phyloP scores from a whole-genome alignment of 2,888 invertebrate species.

The Eugnorisma glareosa region DNA sequence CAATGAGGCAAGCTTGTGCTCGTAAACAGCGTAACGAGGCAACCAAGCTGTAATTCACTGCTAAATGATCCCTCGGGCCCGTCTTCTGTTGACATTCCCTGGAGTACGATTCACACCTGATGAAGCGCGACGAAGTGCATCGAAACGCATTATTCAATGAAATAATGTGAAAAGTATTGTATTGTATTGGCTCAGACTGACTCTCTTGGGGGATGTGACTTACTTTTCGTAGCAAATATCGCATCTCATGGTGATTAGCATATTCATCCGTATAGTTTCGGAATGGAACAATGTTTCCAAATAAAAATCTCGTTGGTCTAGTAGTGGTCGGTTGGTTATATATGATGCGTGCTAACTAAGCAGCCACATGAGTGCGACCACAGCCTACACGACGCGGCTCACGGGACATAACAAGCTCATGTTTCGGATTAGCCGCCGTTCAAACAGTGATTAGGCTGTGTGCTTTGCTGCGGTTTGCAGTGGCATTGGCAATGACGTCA shows the following conservation, averaged over 20 bases:
- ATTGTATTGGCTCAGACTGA: neutral
- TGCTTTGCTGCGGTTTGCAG: slow-evolving; percentile 37
- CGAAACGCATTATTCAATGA: neutral
- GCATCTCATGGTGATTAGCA: neutral
- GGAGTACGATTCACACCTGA: slow-evolving; percentile 27
- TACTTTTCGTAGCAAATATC: neutral
- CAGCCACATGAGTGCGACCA: slow-evolving; percentile 48
- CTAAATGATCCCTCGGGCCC: slow-evolving; percentile 10
- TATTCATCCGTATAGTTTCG: neutral
- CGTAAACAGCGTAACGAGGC: slow-evolving; percentile 3
- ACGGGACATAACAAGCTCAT: slow-evolving; percentile 21
- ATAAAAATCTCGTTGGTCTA: neutral
- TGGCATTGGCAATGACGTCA: slow-evolving; percentile 29
- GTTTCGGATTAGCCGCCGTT: slow-evolving; percentile 37
- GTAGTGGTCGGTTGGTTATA: too few species aligned
- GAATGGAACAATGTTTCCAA: neutral
- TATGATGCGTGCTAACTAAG: neutral
- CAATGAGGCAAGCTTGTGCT: neutral
- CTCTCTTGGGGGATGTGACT: neutral
- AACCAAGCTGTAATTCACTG: slow-evolving; percentile 15
- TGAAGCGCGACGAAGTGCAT: neutral
- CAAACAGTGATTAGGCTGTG: slow-evolving; percentile 36
- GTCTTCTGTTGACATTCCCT: neutral
- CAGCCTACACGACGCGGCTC: slow-evolving; percentile 22
- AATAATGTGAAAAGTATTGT: neutral